phyloP scores from a whole-genome alignment of 1,140 invertebrate genomes.

The Bacillus rossius region DNA sequence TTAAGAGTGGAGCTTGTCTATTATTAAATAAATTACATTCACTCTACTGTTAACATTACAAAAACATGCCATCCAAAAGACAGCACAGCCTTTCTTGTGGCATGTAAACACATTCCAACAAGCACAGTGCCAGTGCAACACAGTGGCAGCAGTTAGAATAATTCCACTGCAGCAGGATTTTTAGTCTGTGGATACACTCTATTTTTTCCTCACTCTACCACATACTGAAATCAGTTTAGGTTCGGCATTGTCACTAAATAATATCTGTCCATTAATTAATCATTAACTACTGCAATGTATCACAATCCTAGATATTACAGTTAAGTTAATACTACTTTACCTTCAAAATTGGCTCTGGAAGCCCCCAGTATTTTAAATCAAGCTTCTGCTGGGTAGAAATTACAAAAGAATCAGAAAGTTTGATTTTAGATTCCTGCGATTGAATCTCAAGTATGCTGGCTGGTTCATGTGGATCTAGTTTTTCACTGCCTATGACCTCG shows the following conservation, averaged over 20 bases:
- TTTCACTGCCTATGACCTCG: too few species aligned
- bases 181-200: neutral
- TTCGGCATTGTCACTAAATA: neutral
- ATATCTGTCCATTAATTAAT: neutral
- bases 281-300: neutral
- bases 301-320: neutral
- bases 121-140: too few species aligned
- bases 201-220: neutral
- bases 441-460: too few species aligned
- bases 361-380: constrained; percentile 17
- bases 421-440: too few species aligned
- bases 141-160: too few species aligned
- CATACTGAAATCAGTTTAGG: neutral
- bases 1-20: too few species aligned
- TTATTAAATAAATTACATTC: too few species aligned
- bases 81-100: too few species aligned
- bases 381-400: constrained; percentile 2
- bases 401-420: neutral
- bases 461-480: too few species aligned
- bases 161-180: neutral
- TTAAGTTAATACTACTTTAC: constrained; percentile 16
- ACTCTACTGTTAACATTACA: too few species aligned
- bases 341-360: constrained; percentile 22
- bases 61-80: too few species aligned
- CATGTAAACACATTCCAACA: too few species aligned